Evolutionary conservation across 2,888 invertebrate species (phyloP).

Genomic region (Lamproptera curius): DNA sequence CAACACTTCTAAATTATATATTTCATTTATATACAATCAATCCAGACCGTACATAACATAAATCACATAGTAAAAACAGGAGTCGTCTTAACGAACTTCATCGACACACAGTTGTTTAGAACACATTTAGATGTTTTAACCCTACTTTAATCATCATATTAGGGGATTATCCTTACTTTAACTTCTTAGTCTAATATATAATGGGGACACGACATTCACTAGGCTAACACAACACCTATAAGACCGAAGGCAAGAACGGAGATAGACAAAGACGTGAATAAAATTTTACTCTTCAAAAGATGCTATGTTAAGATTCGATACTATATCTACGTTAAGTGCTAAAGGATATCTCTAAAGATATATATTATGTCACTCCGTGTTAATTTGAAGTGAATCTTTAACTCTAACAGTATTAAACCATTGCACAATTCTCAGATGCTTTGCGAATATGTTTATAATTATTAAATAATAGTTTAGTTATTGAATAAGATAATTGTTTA

Average conservation of each 20-base stretch:
- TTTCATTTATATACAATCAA: background rate
- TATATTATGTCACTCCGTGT: constrained; percentile 10
- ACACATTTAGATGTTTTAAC: constrained; percentile 51
- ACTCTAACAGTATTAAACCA: background rate
- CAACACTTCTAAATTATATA: constrained; percentile 6
- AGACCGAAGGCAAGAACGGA: constrained; percentile 76
- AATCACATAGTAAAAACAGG: too few species aligned
- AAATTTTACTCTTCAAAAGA: constrained; percentile 52
- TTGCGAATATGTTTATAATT: background rate
- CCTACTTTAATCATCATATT: constrained; percentile 42
- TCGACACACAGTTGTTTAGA: constrained; percentile 31
- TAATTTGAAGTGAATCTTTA: constrained; percentile 17
- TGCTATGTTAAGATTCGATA: constrained; percentile 50
- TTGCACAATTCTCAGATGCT: background rate
- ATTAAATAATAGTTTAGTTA: background rate
- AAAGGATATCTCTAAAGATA: constrained; percentile 29
- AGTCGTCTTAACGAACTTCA: too few species aligned
- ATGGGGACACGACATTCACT: constrained; percentile 71
- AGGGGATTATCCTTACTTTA: constrained; percentile 65
- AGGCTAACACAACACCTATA: constrained; percentile 75
- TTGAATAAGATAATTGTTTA: too few species aligned
- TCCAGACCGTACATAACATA: too few species aligned
- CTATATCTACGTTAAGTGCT: constrained; percentile 39
- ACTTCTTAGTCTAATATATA: constrained; percentile 38
- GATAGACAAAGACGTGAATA: constrained; percentile 65